These are phyloP conservation scores for Damaliscus lunatus DNA, from an alignment of 2,113 vertebrate genomes.

Conservation along the genomic window DNA sequence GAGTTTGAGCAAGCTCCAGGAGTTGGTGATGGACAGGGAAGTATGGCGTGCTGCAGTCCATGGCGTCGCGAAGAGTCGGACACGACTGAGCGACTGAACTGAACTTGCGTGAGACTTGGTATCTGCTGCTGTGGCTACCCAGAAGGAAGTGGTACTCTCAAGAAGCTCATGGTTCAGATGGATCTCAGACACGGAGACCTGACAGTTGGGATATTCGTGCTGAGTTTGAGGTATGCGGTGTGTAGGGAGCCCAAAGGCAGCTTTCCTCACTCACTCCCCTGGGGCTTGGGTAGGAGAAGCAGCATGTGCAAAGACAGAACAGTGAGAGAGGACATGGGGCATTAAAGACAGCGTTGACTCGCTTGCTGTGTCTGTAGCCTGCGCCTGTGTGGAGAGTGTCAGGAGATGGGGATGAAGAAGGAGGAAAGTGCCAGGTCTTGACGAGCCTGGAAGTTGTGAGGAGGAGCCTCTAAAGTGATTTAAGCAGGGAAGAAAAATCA, in stretches of 20 bases:
- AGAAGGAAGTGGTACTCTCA: background rate
- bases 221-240: background rate
- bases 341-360: background rate
- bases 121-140: background rate
- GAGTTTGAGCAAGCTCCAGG: background rate
- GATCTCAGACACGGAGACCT: background rate
- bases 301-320: background rate
- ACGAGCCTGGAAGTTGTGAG: background rate
- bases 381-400: background rate
- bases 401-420: background rate
- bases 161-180: rapidly evolving
- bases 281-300: background rate
- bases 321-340: background rate
- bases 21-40: background rate
- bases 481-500: background rate
- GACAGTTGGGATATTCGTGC: background rate
- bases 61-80: rapidly evolving
- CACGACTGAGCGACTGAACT: background rate
- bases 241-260: background rate
- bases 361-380: background rate
- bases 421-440: background rate
- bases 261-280: background rate
- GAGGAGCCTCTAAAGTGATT: background rate
- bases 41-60: background rate
- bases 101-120: background rate